Evolutionary conservation across 2,888 invertebrate species (phyloP), one percentile per base, ranked within the genome.

Genomic region (Trichopoda pennipes): DNA sequence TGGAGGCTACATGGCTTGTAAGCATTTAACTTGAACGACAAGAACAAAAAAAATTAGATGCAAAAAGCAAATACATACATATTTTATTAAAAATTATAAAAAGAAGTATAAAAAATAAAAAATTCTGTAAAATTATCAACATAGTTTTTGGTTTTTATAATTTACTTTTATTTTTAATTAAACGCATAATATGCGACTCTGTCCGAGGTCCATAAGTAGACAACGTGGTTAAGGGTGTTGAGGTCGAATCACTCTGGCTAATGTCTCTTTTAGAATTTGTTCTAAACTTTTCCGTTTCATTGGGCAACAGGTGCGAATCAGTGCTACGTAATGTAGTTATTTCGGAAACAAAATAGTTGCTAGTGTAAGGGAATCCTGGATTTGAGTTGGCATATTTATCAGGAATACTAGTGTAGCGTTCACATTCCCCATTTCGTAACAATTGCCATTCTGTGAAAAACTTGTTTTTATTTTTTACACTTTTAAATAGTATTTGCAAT

Each of bases 391-490:
- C 61, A 23, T 85, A 81, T 79, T 60, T 42, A 42, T 74, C 68
- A 14, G 23, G 68, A 56, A 47, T 78, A 51, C 16, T 72, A 61
- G 32, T 75, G 35, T 51, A 72, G 51, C 28, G 64, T 70, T 9
- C 44, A 68, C 88, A 89, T 77, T 88, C 87, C 7, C 86, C 87
- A 10, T 68, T 75, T 3, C 86, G 77, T 12, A 81, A 35, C 42
- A 87, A 81, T 73, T 83, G 80, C 88, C 88, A 88, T 23, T 68
- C 88, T 89, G 60, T 12, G 4, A 35, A 9, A 0, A n/a, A 44
- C n/a, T 3, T 14, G 9, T 14, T 32, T 61, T 38, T 16, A 17
- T 53, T 32, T 32, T 28, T 4, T 2, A 8, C 14, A 21, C 21
- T 10, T 49, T 7, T 51, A 10, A 10, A n/a, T 19, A n/a, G 10